Conservation (phyloP, 2,888 invertebrate genomes). For the Apodemia duryi region DNA sequence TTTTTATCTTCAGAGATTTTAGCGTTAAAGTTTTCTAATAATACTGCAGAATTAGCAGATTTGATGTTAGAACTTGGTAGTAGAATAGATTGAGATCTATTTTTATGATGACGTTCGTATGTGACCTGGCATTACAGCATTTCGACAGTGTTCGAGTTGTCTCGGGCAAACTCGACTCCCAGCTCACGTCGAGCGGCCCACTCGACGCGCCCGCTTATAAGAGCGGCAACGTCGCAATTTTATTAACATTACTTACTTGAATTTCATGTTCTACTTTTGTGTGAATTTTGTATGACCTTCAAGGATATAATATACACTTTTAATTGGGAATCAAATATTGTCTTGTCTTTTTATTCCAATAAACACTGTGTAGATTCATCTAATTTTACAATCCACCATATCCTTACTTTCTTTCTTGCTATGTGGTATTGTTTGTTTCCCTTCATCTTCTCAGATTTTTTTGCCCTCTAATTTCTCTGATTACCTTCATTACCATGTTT, state of each 20-base stretch:
- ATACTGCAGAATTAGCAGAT: background rate
- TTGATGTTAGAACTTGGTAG: slow-evolving; percentile 21
- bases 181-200: slow-evolving; percentile 34
- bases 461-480: background rate
- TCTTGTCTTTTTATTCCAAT: background rate
- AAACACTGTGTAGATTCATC: background rate
- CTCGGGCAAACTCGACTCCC: slow-evolving; percentile 35
- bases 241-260: slow-evolving; percentile 15
- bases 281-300: slow-evolving; percentile 9
- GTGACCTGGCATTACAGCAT: slow-evolving; percentile 27
- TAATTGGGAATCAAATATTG: background rate
- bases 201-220: slow-evolving; percentile 43
- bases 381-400: background rate
- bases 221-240: slow-evolving; percentile 64
- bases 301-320: background rate
- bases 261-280: slow-evolving; percentile 17
- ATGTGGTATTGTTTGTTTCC: background rate
- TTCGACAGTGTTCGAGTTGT: slow-evolving; percentile 29
- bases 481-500: background rate
- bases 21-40: background rate
- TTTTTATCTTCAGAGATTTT: background rate
- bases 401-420: background rate
- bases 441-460: background rate
- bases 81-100: slow-evolving; percentile 37
- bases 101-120: slow-evolving; percentile 42